Conservation (phyloP, 2,888 invertebrate genomes). For the Drosophila falleni region DNA sequence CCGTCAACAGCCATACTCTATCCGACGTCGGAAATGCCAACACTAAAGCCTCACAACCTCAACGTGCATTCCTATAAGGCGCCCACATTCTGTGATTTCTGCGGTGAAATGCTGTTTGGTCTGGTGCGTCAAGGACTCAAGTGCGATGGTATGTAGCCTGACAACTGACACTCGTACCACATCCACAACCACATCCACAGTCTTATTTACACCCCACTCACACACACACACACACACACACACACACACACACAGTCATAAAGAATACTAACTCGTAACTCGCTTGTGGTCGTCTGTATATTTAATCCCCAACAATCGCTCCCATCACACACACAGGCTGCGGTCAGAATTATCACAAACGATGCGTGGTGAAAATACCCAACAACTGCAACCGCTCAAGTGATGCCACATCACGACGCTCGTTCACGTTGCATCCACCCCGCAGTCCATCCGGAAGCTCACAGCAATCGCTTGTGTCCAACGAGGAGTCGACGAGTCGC, state of each 20-base stretch:
- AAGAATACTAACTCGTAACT: constrained; percentile 40
- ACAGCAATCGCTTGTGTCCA: constrained; percentile 88
- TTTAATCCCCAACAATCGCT: constrained; percentile 6
- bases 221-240: constrained; percentile 8
- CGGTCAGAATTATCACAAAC: constrained; percentile 98
- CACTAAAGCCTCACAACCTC: constrained; percentile 94
- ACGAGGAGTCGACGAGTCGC: constrained; percentile 86
- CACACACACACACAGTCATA: not conserved
- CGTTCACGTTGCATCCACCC: constrained; percentile 85
- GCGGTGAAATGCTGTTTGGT: constrained; percentile 99
- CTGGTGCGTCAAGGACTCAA: constrained; percentile 99
- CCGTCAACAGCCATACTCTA: constrained; percentile 83
- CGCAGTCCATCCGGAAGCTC: constrained; percentile 92
- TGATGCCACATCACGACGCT: constrained; percentile 83
- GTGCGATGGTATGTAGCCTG: constrained; percentile 94
- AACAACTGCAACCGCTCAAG: constrained; percentile 94
- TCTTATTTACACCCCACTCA: not conserved
- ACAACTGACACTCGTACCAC: constrained; percentile 1
- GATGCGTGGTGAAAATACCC: constrained; percentile 98
- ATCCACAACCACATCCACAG: constrained; percentile 3
- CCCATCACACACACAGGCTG: constrained; percentile 93
- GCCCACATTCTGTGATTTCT: constrained; percentile 99
- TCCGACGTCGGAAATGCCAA: constrained; percentile 87
- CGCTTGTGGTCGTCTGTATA: constrained; percentile 31
- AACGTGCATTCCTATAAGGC: constrained; percentile 99